Base-by-base conservation (phyloP, 2,113 vertebrate species). In the Engystomops pustulosus region DNA sequence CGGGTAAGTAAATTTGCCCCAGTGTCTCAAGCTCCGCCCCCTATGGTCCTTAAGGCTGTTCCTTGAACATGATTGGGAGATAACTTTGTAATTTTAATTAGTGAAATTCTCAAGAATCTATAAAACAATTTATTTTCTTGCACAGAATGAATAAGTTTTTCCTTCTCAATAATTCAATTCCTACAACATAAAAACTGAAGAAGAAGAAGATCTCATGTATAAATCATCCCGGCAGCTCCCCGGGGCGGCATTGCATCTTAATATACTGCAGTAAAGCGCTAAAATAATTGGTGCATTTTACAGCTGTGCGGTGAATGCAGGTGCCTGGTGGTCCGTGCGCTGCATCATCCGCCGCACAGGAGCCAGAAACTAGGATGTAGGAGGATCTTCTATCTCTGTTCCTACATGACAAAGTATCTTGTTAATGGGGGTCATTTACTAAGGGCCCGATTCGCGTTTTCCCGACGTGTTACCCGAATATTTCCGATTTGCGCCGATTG, bases 251-350 rank as follows among this genome's bases (percentile, higher is more conserved):
- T 88, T 92, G 89, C 87, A 86, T 90, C 91, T 90, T 88, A 90
- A 88, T 90, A 85, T 79, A 85, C 0, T 62, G 78, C 85, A 87
- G 84, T 79, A 81, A 86, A 90, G 87, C 84, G 85, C 83, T 80
- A 88, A 77, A 58, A 30, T 91, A 91, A 93, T 89, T 92, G 87
- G 85, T 88, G 45, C 88, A 89, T 90, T 90, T 92, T 89, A 89
- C 87, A 91, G 86, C 89, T 87, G 80, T 6, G 34, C 27, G 2
- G 83, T 18, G 25, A 45, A 62, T 34, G 23, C 41, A 89, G 85
- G 86, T 90, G 89, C 55, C 89, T 88, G 72, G 45, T 67, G 68
- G 58, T 87, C 91, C 88, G 87, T 88, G 72, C 83, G 30, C 77
- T 7, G 32, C 10, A 18, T 45, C 32, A 34, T 69, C 79, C 44